Base-by-base conservation (phyloP, 1,140 invertebrate species). In the Ceratitis capitata region DNA sequence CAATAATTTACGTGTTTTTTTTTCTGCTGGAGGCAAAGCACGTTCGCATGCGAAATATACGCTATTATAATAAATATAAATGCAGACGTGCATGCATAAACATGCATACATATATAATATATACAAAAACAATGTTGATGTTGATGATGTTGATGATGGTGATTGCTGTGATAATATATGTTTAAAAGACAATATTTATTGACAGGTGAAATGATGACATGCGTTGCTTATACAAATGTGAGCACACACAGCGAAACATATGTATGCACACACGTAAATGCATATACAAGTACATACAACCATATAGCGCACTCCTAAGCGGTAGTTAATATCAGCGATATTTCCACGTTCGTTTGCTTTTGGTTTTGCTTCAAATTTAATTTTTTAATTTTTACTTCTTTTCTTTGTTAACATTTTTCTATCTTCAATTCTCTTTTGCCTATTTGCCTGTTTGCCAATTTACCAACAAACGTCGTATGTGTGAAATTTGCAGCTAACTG, bases 171-270 rank as follows among this genome's bases (percentile, higher is more conserved):
- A 78, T 78, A 45, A 78, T 45, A 78, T 26, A 23, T 42, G 26
- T 47, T 47, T 9, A 78, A n/a, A n/a, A 78, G 16, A 45, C 19
- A 26, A 12, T 78, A 78, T 78, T 78, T 78, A 78, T 78, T 78
- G 69, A 26, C 69, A 78, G 69, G 69, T 78, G 69, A 78, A 78
- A 78, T 78, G 69, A 45, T 39, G 39, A 45, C 35, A 45, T 42
- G 35, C 69, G 42, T 45, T 45, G 69, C 26, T n/a, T 64, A 64
- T 16, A 32, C 9, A 64, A 64, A 64, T 64, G n/a, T 3, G 58
- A 23, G 45, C 19, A 26, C 39, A 23, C 16, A 45, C 35, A 47
- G n/a, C n/a, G n/a, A n/a, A n/a, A n/a, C n/a, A n/a, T n/a, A n/a
- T n/a, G n/a, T n/a, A n/a, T n/a, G n/a, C 32, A 45, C 39, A 74